Evolutionary conservation across 2,888 invertebrate genomes (phyloP).

Genomic region (Drosophila meridionalis): DNA sequence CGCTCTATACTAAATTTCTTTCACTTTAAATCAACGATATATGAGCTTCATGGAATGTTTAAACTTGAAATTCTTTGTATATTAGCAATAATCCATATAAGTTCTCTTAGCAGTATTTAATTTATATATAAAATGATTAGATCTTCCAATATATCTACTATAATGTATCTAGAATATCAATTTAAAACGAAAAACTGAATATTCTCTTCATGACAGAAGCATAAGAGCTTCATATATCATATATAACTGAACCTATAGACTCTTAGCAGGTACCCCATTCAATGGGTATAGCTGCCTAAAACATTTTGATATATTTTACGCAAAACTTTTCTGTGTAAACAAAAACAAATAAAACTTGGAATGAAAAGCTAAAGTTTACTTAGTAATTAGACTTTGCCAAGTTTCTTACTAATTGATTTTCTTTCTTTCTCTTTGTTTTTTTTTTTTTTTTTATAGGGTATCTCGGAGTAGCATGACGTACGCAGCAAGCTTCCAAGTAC

Average conservation of each 20-base stretch:
- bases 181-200: neutral
- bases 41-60: too few species aligned
- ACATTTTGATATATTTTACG: neutral
- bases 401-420: neutral
- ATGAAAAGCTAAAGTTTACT: neutral
- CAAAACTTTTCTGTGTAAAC: neutral
- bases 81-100: neutral
- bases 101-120: neutral
- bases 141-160: neutral
- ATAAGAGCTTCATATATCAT: neutral
- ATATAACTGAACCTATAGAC: neutral
- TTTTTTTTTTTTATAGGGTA: neutral
- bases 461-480: neutral
- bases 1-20: neutral
- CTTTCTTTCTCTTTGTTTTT: neutral
- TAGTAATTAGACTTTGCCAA: conserved; percentile 3
- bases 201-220: too few species aligned
- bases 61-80: too few species aligned
- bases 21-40: neutral
- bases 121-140: too few species aligned
- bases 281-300: neutral
- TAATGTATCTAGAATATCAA: neutral
- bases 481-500: neutral
- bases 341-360: neutral
- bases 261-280: neutral